Evolutionary conservation across 2,113 vertebrate genomes (phyloP).

Genomic region (Leptosomus discolor): DNA sequence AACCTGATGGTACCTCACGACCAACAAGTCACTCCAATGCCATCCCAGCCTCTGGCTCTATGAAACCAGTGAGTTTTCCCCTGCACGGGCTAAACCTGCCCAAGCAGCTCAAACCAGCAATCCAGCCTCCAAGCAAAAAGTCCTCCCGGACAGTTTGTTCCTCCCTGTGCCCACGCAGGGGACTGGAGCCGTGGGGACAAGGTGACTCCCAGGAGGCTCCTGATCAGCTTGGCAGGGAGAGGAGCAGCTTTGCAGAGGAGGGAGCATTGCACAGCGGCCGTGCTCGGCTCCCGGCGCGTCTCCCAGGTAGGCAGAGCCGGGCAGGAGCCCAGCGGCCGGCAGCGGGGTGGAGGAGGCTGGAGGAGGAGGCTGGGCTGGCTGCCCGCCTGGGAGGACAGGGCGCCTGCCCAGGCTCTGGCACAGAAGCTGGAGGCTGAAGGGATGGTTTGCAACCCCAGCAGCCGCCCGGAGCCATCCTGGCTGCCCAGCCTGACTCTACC

Average conservation of each 20-base stretch:
- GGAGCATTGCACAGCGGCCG: neutral
- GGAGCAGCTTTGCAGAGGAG: neutral
- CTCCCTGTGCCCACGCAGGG: neutral
- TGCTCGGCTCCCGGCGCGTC: rapidly evolving
- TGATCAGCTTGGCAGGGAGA: neutral
- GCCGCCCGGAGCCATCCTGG: neutral
- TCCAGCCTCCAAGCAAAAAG: neutral
- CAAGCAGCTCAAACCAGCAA: rapidly evolving
- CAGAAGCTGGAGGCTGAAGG: neutral
- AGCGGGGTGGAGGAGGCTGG: neutral
- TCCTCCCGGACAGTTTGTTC: no score
- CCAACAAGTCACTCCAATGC: neutral
- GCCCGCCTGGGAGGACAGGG: neutral
- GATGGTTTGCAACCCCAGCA: neutral
- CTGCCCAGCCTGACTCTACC: neutral
- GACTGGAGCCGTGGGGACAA: rapidly evolving
- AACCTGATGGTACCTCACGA: neutral
- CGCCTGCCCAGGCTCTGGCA: neutral
- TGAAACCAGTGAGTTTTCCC: neutral
- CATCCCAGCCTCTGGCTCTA: neutral
- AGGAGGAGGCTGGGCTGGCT: neutral
- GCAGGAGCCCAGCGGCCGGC: neutral
- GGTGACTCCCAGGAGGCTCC: neutral
- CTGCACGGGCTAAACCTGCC: neutral
- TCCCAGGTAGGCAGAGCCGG: neutral